Conservation (phyloP, 2,888 invertebrate species). For the Scaptomyza reducta region DNA sequence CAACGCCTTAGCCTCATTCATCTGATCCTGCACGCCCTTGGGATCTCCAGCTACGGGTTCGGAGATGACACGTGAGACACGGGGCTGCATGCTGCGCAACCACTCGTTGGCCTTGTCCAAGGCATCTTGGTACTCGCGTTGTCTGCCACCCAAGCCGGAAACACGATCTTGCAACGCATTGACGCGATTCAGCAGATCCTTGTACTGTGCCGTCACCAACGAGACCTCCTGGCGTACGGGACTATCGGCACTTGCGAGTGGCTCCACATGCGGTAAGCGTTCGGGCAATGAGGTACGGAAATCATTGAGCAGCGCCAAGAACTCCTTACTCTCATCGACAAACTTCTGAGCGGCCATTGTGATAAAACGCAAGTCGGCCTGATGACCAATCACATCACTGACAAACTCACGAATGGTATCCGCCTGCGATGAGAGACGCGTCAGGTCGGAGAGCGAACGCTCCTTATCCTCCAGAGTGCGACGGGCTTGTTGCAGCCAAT, state of each 20-base stretch:
- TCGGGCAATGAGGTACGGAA: constrained; percentile 94
- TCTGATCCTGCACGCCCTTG: constrained; percentile 93
- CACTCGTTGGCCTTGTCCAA: constrained; percentile 92
- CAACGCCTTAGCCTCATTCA: constrained; percentile 91
- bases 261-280: constrained; percentile 91
- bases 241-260: constrained; percentile 88
- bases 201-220: constrained; percentile 90
- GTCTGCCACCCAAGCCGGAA: constrained; percentile 90
- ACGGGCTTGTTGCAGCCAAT: constrained; percentile 93
- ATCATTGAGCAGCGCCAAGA: constrained; percentile 92
- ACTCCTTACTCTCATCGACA: constrained; percentile 97
- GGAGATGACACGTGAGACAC: constrained; percentile 89
- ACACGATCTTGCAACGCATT: constrained; percentile 93
- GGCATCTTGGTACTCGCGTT: constrained; percentile 92
- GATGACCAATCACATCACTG: constrained; percentile 96
- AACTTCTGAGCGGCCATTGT: constrained; percentile 98
- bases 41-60: constrained; percentile 95
- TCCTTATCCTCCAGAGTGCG: constrained; percentile 94
- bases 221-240: constrained; percentile 91
- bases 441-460: constrained; percentile 90
- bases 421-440: constrained; percentile 88
- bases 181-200: constrained; percentile 92
- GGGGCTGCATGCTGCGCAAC: constrained; percentile 90
- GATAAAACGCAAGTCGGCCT: constrained; percentile 97
- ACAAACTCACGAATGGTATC: constrained; percentile 95